Percentiles rank a stretch among this genome's conserved stretches.
phyloP scores from a whole-genome alignment of 2,113 vertebrate species.

The Leuciscus idus region DNA sequence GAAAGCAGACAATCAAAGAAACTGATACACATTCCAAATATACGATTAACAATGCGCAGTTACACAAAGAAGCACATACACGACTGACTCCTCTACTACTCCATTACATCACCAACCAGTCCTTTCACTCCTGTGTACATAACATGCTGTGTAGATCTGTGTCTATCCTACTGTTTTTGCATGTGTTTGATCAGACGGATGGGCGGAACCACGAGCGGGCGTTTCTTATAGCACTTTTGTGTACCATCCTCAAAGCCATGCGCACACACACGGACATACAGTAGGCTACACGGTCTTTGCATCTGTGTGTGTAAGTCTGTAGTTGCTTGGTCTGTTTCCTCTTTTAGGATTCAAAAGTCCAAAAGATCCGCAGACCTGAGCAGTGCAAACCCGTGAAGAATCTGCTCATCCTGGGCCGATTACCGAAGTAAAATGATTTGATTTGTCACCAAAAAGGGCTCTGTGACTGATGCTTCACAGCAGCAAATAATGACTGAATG shows the following conservation, averaged over 20 bases:
- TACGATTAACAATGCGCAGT: not conserved
- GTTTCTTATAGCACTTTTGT: not conserved
- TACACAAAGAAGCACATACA: conserved; percentile 18
- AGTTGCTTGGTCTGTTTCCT: not conserved
- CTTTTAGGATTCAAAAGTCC: not conserved
- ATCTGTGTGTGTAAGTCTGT: conserved; percentile 2
- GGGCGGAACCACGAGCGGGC: not conserved
- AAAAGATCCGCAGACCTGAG: not conserved
- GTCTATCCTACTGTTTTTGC: conserved; percentile 16
- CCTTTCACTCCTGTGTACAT: conserved; percentile 28
- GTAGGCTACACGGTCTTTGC: not conserved
- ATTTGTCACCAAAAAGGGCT: conserved; percentile 5
- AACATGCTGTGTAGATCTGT: conserved; percentile 28
- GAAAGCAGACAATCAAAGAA: conserved; percentile 34
- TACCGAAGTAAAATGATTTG: not conserved
- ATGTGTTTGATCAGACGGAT: not conserved
- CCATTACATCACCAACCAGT: conserved; percentile 6
- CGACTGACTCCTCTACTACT: not conserved
- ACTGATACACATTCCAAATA: conserved; percentile 35
- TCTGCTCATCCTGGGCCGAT: not conserved
- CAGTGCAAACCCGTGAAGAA: not conserved
- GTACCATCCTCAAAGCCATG: conserved; percentile 8
- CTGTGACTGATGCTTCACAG: not conserved
- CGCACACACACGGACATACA: not conserved
- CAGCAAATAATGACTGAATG: not conserved